These are phyloP conservation scores for Ptychodera flava DNA, from an alignment of 35 echinoderm and acorn worm genomes.

Conservation along the genomic window DNA sequence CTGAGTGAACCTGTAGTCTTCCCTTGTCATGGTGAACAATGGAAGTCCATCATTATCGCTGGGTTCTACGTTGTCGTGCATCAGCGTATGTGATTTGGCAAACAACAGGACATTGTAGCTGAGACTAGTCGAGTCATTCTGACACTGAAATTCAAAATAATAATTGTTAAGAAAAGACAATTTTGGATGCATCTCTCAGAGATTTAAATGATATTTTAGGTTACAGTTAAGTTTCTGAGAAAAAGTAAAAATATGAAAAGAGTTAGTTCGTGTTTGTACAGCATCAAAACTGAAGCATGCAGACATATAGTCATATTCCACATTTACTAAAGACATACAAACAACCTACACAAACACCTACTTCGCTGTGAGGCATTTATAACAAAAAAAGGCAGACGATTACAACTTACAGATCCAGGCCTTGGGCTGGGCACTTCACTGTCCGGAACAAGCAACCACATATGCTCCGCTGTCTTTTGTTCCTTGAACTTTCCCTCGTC, in stretches of 20 bases:
- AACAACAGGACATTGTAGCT: constrained; percentile 29
- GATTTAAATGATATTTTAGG: no score
- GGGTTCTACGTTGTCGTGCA: constrained; percentile 62
- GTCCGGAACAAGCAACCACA: constrained; percentile 52
- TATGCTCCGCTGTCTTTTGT: constrained; percentile 41
- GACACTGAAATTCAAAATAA: constrained; percentile 60
- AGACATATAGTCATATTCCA: no score
- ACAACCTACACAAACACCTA: no score
- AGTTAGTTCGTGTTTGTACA: no score
- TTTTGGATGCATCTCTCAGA: no score
- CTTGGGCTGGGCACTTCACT: constrained; percentile 37
- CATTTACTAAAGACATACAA: no score
- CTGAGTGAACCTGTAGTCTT: constrained; percentile 67
- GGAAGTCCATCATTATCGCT: constrained; percentile 39
- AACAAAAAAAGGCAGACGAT: no score
- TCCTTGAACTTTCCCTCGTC: constrained; percentile 80
- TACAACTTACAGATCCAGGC: constrained; percentile 83
- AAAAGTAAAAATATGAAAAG: no score
- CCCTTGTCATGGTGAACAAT: constrained; percentile 72
- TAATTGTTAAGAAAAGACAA: no score
- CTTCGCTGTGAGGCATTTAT: no score
- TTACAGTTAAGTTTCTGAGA: no score
- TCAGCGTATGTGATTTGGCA: constrained; percentile 58
- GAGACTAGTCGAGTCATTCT: constrained; percentile 23
- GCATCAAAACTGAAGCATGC: no score